A percentile compares a stretch with the other conserved stretches of the same genome.
These are phyloP conservation scores for Chascanopsetta lugubris DNA, from an alignment of 2,113 vertebrate species.

Conservation along the genomic window DNA sequence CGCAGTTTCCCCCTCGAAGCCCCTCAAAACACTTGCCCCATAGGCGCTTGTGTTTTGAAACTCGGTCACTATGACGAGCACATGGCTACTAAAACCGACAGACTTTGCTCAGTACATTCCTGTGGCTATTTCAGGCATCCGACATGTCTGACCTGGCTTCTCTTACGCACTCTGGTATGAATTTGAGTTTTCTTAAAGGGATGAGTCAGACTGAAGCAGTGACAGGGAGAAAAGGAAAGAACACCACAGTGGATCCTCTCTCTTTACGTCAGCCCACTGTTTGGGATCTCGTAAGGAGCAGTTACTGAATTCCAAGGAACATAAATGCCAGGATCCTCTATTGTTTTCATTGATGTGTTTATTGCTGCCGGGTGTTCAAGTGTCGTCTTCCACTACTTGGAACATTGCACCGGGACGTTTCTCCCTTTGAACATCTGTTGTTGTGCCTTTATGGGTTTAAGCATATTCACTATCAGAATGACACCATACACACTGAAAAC, in stretches of 20 bases:
- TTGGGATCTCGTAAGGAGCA: constrained; percentile 30
- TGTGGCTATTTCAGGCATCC: constrained; percentile 71
- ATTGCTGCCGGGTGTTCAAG: background rate
- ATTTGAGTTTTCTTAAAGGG: constrained; percentile 49
- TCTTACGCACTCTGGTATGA: constrained; percentile 42
- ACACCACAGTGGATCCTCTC: constrained; percentile 23
- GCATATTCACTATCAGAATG: background rate
- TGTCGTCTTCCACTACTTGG: background rate
- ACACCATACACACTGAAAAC: too few relatives aligned
- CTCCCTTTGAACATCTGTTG: background rate
- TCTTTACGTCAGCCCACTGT: constrained; percentile 56
- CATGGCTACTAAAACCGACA: constrained; percentile 72
- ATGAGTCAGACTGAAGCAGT: constrained; percentile 53
- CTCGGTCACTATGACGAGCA: constrained; percentile 59
- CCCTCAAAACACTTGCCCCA: background rate
- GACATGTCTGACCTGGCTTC: constrained; percentile 46
- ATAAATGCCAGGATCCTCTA: background rate
- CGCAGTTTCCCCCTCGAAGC: too few relatives aligned
- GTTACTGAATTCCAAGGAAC: constrained; percentile 35
- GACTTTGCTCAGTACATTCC: constrained; percentile 59
- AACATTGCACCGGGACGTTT: background rate
- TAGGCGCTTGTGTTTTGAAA: constrained; percentile 73
- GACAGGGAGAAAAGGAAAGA: too few relatives aligned
- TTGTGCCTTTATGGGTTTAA: background rate
- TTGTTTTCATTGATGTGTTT: constrained; percentile 6